These are phyloP conservation scores for Hippoglossus hippoglossus DNA, from an alignment of 2,797 vertebrate genomes.

Conservation along the genomic window DNA sequence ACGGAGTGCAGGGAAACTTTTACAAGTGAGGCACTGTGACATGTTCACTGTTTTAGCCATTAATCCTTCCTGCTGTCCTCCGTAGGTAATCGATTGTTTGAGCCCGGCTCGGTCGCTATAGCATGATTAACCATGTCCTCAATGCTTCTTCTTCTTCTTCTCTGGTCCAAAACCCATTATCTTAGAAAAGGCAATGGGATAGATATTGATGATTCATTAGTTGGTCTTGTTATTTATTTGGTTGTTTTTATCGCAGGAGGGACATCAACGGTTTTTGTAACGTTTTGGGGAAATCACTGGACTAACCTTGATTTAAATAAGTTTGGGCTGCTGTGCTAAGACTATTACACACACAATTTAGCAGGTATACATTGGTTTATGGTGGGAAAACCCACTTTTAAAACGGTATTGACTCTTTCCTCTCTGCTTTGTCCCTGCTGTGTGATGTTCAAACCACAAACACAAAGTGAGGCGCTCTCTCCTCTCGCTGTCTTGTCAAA, in stretches of 20 bases:
- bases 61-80: slow-evolving; percentile 5
- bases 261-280: too few species aligned
- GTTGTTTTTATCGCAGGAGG: too few species aligned
- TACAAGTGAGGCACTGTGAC: background rate
- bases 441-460: too few species aligned
- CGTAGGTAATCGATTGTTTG: slow-evolving; percentile 17
- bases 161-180: slow-evolving; percentile 24
- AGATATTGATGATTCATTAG: slow-evolving; percentile 28
- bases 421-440: too few species aligned
- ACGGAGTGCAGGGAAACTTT: background rate
- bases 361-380: too few species aligned
- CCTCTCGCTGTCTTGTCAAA: too few species aligned
- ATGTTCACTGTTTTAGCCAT: too few species aligned
- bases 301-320: background rate
- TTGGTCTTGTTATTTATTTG: too few species aligned
- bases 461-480: too few species aligned
- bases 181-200: slow-evolving; percentile 31
- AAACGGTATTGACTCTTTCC: too few species aligned
- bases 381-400: too few species aligned
- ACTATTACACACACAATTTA: background rate
- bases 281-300: background rate
- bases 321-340: background rate
- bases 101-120: background rate
- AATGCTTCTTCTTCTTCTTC: background rate
- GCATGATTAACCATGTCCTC: slow-evolving; percentile 11